Conservation (phyloP, 2,797 vertebrate genomes). For the Acanthis flammea region DNA sequence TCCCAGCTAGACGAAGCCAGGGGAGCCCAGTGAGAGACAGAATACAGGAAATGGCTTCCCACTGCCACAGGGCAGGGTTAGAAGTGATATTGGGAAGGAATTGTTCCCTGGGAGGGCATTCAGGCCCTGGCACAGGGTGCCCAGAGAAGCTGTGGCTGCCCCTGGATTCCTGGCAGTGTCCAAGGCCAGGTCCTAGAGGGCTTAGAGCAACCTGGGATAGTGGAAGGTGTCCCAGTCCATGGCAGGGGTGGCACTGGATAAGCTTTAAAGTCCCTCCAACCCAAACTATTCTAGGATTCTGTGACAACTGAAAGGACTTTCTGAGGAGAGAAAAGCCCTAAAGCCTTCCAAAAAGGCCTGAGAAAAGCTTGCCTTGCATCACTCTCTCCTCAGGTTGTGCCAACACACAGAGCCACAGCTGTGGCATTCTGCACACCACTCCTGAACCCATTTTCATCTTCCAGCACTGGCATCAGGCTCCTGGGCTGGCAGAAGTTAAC, state of each 20-base stretch:
- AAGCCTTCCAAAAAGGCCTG: background rate
- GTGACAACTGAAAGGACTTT: background rate
- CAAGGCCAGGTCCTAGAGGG: background rate
- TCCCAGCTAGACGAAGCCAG: background rate
- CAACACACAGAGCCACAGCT: background rate
- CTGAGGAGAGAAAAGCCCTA: background rate
- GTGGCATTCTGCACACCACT: background rate
- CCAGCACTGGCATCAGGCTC: background rate
- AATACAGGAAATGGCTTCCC: background rate
- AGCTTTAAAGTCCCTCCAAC: background rate
- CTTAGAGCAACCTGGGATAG: accelerated
- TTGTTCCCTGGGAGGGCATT: accelerated
- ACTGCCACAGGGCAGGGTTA: accelerated
- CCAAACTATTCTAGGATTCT: background rate
- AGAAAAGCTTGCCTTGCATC: background rate
- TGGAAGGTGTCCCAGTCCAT: background rate
- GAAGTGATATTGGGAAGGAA: background rate
- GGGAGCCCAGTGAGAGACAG: background rate
- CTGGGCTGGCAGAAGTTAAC: background rate
- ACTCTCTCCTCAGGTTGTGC: background rate
- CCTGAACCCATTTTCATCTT: background rate
- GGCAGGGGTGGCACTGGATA: background rate
- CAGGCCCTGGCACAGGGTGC: background rate
- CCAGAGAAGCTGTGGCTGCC: background rate
- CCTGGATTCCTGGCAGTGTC: background rate